These are phyloP conservation scores for Leptodirus hochenwartii DNA, from an alignment of 2,888 invertebrate species.

Conservation along the genomic window DNA sequence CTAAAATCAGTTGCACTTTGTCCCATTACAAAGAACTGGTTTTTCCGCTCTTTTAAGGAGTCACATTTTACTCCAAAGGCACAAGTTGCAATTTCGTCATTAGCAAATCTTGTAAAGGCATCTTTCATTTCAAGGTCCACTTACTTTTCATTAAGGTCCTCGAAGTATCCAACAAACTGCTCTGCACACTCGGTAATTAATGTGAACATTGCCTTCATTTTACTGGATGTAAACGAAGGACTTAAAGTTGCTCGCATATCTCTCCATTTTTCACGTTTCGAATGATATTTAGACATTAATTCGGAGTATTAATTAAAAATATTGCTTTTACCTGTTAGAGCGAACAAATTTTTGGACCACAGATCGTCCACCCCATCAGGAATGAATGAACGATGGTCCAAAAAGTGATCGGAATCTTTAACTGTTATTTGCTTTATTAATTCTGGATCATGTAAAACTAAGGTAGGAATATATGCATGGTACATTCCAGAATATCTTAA, in stretches of 20 bases:
- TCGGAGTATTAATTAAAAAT: too few relatives aligned
- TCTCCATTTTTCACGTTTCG: slow-evolving; percentile 17
- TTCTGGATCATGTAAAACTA: slow-evolving; percentile 18
- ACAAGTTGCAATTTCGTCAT: slow-evolving; percentile 31
- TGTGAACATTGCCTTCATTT: slow-evolving; percentile 17
- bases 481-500: slow-evolving; percentile 17
- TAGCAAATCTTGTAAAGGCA: slow-evolving; percentile 26
- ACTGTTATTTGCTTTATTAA: slow-evolving; percentile 23
- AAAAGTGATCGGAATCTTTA: slow-evolving; percentile 25
- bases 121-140: slow-evolving; percentile 25
- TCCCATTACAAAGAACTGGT: slow-evolving; percentile 32
- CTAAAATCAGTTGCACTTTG: slow-evolving; percentile 25
- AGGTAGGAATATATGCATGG: slow-evolving; percentile 14
- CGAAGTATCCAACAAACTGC: slow-evolving; percentile 12
- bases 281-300: too few relatives aligned
- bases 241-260: slow-evolving; percentile 17
- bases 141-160: slow-evolving; percentile 7
- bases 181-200: slow-evolving; percentile 16
- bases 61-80: slow-evolving; percentile 32
- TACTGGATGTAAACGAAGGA: slow-evolving; percentile 19
- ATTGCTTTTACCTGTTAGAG: slow-evolving; percentile 12
- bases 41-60: slow-evolving; percentile 29
- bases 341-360: slow-evolving; percentile 14
- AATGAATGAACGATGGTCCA: slow-evolving; percentile 18
- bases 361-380: slow-evolving; percentile 16